These are phyloP conservation scores for Ptychoptera contaminata DNA, from an alignment of 2,888 invertebrate genomes.

Conservation along the genomic window DNA sequence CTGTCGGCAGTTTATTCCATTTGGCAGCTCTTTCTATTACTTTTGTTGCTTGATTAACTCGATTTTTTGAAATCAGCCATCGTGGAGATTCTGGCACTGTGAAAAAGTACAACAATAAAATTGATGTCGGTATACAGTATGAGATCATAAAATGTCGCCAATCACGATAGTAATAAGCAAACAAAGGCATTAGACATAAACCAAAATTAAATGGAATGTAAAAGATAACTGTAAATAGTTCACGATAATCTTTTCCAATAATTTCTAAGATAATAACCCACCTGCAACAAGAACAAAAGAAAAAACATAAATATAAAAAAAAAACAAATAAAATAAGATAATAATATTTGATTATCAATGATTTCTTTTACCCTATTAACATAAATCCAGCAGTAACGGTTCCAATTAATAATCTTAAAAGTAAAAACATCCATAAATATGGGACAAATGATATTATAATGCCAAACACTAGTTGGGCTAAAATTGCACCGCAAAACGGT, in stretches of 20 bases:
- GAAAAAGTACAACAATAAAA: slow-evolving; percentile 47
- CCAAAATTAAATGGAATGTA: slow-evolving; percentile 57
- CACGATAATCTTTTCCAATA: slow-evolving; percentile 40
- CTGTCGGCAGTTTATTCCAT: slow-evolving; percentile 36
- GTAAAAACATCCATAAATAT: slow-evolving; percentile 44
- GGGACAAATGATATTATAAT: slow-evolving; percentile 53
- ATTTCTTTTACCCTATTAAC: slow-evolving; percentile 38
- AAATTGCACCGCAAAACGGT: slow-evolving; percentile 55
- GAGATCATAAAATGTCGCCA: slow-evolving; percentile 54
- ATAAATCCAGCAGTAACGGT: slow-evolving; percentile 70
- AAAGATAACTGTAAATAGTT: slow-evolving; percentile 37
- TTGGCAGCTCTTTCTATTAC: slow-evolving; percentile 49
- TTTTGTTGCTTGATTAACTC: slow-evolving; percentile 40
- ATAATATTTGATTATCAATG: neutral
- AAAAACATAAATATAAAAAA: slow-evolving; percentile 1
- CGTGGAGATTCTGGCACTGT: slow-evolving; percentile 64
- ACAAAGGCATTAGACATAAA: slow-evolving; percentile 43
- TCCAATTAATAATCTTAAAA: slow-evolving; percentile 54
- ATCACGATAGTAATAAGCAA: slow-evolving; percentile 47
- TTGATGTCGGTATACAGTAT: slow-evolving; percentile 43
- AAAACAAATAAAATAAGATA: neutral
- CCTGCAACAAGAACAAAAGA: no score
- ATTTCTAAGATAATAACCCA: slow-evolving; percentile 55
- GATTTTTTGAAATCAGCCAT: slow-evolving; percentile 56
- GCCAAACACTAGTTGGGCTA: slow-evolving; percentile 56